phyloP scores from a whole-genome alignment of 23 tunicate genomes.

The Halocynthia aurantium region DNA sequence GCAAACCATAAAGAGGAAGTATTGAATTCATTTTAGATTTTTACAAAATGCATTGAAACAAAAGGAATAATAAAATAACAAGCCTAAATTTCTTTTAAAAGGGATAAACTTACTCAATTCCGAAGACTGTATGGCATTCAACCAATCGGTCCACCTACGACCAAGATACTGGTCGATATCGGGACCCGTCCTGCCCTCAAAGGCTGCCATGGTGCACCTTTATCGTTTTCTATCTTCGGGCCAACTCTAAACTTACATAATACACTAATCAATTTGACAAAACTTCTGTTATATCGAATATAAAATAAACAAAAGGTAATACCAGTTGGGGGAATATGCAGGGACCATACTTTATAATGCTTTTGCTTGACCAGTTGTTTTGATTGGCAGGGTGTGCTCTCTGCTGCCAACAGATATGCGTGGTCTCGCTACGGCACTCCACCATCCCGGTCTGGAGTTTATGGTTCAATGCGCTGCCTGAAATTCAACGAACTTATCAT shows the following conservation, averaged over 20 bases:
- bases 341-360: no score
- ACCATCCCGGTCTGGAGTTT: no score
- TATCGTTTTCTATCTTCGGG: no score
- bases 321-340: no score
- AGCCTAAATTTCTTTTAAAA: neutral
- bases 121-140: conserved; percentile 49
- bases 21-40: neutral
- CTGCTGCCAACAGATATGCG: no score
- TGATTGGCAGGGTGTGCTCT: conserved; percentile 6
- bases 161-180: conserved; percentile 60
- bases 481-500: no score
- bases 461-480: no score
- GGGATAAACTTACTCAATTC: conserved; percentile 17
- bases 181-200: conserved; percentile 51
- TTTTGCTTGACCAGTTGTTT: conserved; percentile 8
- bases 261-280: no score
- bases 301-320: no score
- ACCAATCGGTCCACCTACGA: conserved; percentile 63
- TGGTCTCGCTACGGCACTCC: no score
- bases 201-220: conserved; percentile 64
- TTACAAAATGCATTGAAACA: neutral
- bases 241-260: no score
- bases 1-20: neutral
- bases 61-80: neutral
- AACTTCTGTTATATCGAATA: no score